Evolutionary conservation across 2,113 vertebrate genomes (phyloP).

Genomic region (Bubalus kerabau): DNA sequence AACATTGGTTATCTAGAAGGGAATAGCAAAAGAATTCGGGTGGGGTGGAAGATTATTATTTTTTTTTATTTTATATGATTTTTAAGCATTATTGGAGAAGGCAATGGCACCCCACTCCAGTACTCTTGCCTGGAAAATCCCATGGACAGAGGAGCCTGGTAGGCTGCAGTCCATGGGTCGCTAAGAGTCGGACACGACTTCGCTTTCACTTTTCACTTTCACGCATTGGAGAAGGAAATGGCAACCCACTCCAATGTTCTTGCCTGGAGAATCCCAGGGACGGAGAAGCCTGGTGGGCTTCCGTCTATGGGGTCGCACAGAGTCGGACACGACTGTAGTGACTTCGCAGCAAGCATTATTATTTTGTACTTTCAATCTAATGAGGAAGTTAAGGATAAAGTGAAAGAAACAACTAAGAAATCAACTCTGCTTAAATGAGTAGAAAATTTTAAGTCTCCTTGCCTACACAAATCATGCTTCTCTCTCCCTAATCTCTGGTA

Average conservation of each 20-base stretch:
- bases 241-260: too few species aligned
- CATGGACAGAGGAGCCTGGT: too few species aligned
- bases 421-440: neutral
- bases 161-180: too few species aligned
- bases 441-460: neutral
- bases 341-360: neutral
- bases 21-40: neutral
- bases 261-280: too few species aligned
- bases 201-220: too few species aligned
- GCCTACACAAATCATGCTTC: neutral
- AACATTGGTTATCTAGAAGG: neutral
- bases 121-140: too few species aligned
- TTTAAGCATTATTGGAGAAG: neutral
- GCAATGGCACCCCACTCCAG: too few species aligned
- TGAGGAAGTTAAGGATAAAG: neutral
- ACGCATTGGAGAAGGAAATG: too few species aligned
- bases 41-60: neutral
- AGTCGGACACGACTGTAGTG: too few species aligned
- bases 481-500: neutral
- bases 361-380: neutral
- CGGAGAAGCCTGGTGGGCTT: too few species aligned
- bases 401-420: neutral
- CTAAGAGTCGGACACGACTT: too few species aligned
- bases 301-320: too few species aligned
- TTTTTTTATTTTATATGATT: neutral